Conservation (phyloP, 2,888 invertebrate species). For the Eurytoma adleriae region DNA sequence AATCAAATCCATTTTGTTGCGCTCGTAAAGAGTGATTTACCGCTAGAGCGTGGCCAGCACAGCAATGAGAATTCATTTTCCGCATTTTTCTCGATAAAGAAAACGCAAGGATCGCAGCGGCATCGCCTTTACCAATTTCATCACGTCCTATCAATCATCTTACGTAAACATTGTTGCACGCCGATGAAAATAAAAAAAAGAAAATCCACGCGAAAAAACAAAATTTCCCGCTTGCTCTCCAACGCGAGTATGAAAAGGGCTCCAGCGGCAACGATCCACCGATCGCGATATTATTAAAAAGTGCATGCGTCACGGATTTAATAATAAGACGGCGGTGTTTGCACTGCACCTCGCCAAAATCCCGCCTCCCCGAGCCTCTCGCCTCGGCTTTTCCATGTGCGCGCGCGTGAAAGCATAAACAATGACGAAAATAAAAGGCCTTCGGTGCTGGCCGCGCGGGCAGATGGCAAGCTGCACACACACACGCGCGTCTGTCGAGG, state of each 20-base stretch:
- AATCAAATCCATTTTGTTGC: too few species aligned
- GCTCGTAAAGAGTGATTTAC: too few species aligned
- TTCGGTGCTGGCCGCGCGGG: slow-evolving; percentile 16
- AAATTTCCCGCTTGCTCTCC: background rate
- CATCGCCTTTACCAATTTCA: too few species aligned
- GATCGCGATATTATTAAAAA: background rate
- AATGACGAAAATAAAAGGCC: slow-evolving; percentile 55
- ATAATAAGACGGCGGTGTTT: slow-evolving; percentile 43
- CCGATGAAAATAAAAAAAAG: too few species aligned
- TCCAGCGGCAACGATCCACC: background rate
- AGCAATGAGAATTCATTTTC: too few species aligned
- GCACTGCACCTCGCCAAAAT: slow-evolving; percentile 44
- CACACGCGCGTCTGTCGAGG: background rate
- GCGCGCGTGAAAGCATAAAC: slow-evolving; percentile 29
- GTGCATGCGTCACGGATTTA: slow-evolving; percentile 27
- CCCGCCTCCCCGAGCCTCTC: background rate
- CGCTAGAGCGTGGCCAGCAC: too few species aligned
- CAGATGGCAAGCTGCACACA: slow-evolving; percentile 14
- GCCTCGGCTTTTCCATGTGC: slow-evolving; percentile 3
- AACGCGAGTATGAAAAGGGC: background rate
- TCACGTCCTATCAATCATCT: too few species aligned
- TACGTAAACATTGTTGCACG: too few species aligned
- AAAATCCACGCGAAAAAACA: background rate
- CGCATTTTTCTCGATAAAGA: too few species aligned
- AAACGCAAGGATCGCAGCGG: too few species aligned